These are phyloP conservation scores for Campylomormyrus tamandua DNA, from an alignment of 2,113 vertebrate species.

Conservation along the genomic window DNA sequence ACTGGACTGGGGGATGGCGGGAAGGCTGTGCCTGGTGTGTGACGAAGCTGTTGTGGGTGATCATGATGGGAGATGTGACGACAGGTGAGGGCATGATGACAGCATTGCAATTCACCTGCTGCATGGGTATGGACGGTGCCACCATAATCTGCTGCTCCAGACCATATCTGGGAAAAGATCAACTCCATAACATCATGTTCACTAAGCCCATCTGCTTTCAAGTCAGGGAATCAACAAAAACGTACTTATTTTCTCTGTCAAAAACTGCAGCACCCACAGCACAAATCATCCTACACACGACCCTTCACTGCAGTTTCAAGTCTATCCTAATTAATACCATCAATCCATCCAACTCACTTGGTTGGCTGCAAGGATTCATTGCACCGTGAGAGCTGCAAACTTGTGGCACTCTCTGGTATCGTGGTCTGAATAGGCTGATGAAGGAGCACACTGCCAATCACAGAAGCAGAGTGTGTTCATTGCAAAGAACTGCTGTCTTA, in stretches of 20 bases:
- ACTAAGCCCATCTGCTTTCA: not conserved
- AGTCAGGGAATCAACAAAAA: not conserved
- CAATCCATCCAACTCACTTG: constrained; percentile 47
- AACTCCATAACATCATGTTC: not conserved
- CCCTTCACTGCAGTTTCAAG: not conserved
- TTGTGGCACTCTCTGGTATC: constrained; percentile 52
- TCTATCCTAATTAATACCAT: not conserved
- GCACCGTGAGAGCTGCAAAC: constrained; percentile 58
- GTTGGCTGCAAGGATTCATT: constrained; percentile 55
- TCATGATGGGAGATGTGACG: constrained; percentile 63
- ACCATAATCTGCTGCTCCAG: constrained; percentile 65
- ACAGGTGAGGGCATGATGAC: constrained; percentile 51
- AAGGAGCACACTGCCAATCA: constrained; percentile 58
- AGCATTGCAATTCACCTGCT: constrained; percentile 56
- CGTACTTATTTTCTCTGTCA: not conserved
- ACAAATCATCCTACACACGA: not conserved
- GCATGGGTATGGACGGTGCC: constrained; percentile 44
- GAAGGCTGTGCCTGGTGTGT: constrained; percentile 56
- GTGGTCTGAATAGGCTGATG: constrained; percentile 64
- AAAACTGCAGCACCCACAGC: not conserved
- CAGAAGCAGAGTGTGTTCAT: not conserved
- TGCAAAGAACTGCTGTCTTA: not conserved
- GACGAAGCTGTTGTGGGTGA: constrained; percentile 57
- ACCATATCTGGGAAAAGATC: constrained; percentile 54
- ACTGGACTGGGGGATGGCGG: constrained; percentile 54